Evolutionary conservation across 2,113 vertebrate genomes (phyloP).

Genomic region (Centropus unirufus): DNA sequence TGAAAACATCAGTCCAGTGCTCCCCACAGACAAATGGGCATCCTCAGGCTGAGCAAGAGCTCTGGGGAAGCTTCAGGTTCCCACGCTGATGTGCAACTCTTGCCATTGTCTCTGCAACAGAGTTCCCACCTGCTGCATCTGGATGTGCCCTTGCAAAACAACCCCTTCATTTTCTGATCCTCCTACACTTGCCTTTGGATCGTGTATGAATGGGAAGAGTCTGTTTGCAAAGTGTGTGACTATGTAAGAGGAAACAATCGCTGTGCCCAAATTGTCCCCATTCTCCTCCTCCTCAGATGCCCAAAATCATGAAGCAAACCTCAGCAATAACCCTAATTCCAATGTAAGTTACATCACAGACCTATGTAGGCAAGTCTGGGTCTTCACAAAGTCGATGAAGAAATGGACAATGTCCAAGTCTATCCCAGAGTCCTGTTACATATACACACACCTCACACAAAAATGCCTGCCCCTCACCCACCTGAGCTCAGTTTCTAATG

Average conservation of each 20-base stretch:
- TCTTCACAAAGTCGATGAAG: background rate
- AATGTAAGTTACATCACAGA: background rate
- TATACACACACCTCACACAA: background rate
- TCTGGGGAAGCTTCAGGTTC: background rate
- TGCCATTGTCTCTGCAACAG: background rate
- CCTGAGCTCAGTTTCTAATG: background rate
- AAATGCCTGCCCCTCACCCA: background rate
- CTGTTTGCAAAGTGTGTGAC: background rate
- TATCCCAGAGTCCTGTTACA: background rate
- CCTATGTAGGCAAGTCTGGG: accelerated
- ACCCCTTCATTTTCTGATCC: background rate
- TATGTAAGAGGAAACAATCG: background rate
- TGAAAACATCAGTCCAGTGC: background rate
- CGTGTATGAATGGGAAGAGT: background rate
- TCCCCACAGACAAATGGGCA: background rate
- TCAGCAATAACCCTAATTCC: background rate
- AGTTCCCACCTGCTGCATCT: background rate
- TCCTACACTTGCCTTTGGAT: background rate
- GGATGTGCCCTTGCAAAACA: background rate
- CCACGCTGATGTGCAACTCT: background rate
- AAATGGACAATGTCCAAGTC: background rate
- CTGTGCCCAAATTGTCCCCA: background rate
- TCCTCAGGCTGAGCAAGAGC: background rate
- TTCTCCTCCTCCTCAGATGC: background rate
- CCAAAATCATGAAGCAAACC: background rate